Conservation (phyloP, 2,113 vertebrate genomes). For the Urocynchramus pylzowi region DNA sequence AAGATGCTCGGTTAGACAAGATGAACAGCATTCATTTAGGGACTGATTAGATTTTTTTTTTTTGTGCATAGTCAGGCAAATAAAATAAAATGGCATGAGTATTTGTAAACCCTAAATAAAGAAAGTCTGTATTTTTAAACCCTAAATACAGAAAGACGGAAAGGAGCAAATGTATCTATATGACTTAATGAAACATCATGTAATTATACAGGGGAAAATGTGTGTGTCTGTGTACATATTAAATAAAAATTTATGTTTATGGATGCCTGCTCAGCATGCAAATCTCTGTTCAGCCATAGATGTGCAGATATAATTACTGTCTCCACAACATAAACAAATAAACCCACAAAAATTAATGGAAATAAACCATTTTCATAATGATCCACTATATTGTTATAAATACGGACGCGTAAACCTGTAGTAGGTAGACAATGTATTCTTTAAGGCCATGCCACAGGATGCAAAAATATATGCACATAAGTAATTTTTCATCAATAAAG, state of each 20-base stretch:
- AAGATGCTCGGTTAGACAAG: conserved; percentile 31
- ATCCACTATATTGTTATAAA: not conserved
- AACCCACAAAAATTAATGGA: not conserved
- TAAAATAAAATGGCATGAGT: not conserved
- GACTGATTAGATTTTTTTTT: not conserved
- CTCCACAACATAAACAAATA: not conserved
- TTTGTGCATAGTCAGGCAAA: not conserved
- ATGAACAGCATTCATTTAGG: not conserved
- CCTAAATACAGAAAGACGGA: not conserved
- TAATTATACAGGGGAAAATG: not conserved
- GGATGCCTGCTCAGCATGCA: not conserved
- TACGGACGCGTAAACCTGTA: not conserved
- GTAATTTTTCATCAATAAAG: conserved; percentile 64
- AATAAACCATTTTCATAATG: not conserved
- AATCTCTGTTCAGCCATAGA: conserved; percentile 12
- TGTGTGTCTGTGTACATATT: not conserved
- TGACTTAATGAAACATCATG: not conserved
- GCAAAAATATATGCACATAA: conserved; percentile 46
- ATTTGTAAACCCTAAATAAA: not conserved
- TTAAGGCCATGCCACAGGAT: conserved; percentile 29
- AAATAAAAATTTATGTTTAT: conserved; percentile 9
- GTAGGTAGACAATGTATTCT: not conserved
- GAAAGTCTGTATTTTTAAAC: not conserved
- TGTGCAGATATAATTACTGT: not conserved
- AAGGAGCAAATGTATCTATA: not conserved